Evolutionary conservation across 1,140 invertebrate species (phyloP).

Genomic region (Hestina assimilis): DNA sequence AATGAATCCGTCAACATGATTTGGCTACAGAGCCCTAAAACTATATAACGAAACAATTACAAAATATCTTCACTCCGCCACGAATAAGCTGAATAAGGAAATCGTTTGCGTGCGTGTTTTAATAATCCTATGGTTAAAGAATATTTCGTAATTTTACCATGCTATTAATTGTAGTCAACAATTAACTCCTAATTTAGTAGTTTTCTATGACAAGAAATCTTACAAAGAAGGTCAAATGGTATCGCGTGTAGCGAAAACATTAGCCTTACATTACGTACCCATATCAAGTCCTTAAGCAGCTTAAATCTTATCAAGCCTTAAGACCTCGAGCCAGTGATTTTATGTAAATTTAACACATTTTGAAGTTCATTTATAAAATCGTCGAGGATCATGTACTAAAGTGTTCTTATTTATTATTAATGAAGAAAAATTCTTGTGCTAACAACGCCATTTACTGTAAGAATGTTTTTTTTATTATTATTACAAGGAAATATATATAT

Average conservation of each 20-base stretch:
- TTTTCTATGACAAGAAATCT: slow-evolving; percentile 18
- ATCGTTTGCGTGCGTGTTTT: no score
- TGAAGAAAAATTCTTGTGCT: neutral
- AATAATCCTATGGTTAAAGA: no score
- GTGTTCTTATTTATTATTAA: slow-evolving; percentile 2
- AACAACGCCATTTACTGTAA: neutral
- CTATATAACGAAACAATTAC: no score
- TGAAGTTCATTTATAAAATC: slow-evolving; percentile 22
- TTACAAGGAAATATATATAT: neutral
- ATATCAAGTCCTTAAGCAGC: slow-evolving; percentile 28
- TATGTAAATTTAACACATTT: slow-evolving; percentile 32
- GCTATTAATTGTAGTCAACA: slow-evolving; percentile 9
- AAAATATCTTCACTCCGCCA: no score
- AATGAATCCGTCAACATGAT: no score
- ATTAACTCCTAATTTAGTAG: slow-evolving; percentile 9
- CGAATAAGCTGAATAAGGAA: no score
- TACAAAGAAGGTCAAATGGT: slow-evolving; percentile 9
- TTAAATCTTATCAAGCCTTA: slow-evolving; percentile 36
- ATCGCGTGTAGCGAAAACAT: slow-evolving; percentile 28
- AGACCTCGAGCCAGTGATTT: slow-evolving; percentile 18
- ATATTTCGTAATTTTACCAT: neutral
- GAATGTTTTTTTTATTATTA: neutral
- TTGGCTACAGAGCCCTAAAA: no score
- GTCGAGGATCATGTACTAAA: slow-evolving; percentile 13
- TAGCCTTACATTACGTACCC: slow-evolving; percentile 18